A percentile compares a stretch with the other conserved stretches of the same genome.
Evolutionary conservation across 2,888 invertebrate genomes (phyloP).

Genomic region (Ashinkailepas kermadecensis): DNA sequence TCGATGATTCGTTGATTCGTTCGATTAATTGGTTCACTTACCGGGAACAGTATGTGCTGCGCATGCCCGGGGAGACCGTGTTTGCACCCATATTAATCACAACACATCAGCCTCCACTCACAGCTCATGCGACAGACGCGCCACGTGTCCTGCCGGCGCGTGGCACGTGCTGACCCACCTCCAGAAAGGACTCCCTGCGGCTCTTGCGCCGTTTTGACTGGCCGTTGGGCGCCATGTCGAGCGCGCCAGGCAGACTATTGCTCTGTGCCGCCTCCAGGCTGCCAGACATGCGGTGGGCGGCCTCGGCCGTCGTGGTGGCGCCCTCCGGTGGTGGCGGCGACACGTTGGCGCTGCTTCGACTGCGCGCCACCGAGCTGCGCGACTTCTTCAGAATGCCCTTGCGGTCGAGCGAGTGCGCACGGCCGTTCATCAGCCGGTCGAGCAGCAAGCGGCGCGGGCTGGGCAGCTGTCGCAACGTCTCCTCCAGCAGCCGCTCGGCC

Average conservation of each 20-base stretch:
- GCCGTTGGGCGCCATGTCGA: background rate
- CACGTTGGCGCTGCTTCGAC: conserved; percentile 24
- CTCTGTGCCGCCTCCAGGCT: background rate
- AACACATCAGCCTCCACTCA: too few species aligned
- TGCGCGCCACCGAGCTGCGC: conserved; percentile 26
- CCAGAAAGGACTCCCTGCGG: conserved; percentile 8
- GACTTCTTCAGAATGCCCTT: conserved; percentile 30
- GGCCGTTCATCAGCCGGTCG: conserved; percentile 1
- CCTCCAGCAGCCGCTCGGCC: conserved; percentile 31
- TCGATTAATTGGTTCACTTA: too few species aligned
- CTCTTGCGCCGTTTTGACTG: conserved; percentile 17
- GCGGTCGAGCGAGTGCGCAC: conserved; percentile 2
- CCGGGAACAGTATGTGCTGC: too few species aligned
- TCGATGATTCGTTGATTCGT: too few species aligned
- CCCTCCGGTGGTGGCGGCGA: background rate
- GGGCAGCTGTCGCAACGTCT: conserved; percentile 24
- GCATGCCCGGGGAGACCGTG: too few species aligned
- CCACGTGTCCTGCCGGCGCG: too few species aligned
- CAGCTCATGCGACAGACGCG: too few species aligned
- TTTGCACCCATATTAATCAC: too few species aligned
- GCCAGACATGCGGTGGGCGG: background rate
- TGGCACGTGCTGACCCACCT: conserved; percentile 19
- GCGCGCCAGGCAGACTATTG: background rate
- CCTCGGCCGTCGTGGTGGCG: background rate
- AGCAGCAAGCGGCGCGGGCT: conserved; percentile 14